These are phyloP conservation scores for Alouatta palliata DNA, from an alignment of 2,113 vertebrate genomes.

Conservation along the genomic window DNA sequence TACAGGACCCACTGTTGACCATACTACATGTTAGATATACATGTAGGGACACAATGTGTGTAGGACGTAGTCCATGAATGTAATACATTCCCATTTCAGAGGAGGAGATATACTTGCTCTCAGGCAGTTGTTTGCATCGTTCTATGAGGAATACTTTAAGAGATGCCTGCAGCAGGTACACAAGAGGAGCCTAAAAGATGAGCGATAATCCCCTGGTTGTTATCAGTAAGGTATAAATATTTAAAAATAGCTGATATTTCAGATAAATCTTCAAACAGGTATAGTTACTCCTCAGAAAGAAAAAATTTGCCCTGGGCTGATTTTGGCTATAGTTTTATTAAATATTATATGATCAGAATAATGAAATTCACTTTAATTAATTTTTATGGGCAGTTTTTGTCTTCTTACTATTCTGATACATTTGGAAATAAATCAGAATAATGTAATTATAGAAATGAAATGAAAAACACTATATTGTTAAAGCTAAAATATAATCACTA, in stretches of 20 bases:
- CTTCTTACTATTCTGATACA: not conserved
- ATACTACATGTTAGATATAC: not conserved
- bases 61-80: not conserved
- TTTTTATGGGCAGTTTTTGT: not conserved
- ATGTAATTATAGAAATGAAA: not conserved
- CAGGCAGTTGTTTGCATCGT: not conserved
- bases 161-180: not conserved
- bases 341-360: not conserved
- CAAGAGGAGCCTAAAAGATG: not conserved
- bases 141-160: not conserved
- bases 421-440: slow-evolving; percentile 13
- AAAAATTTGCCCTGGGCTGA: not conserved
- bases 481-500: not conserved
- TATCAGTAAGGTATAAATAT: not conserved
- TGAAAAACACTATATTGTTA: not conserved
- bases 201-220: not conserved
- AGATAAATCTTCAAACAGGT: not conserved
- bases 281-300: not conserved
- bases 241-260: not conserved
- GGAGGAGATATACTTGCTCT: not conserved
- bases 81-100: not conserved
- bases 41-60: not conserved
- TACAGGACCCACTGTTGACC: not conserved
- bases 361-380: not conserved
- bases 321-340: not conserved